Percentiles rank a stretch among this genome's conserved stretches.
phyloP scores from a whole-genome alignment of 2,888 invertebrate genomes.

The Prosapia bicincta region DNA sequence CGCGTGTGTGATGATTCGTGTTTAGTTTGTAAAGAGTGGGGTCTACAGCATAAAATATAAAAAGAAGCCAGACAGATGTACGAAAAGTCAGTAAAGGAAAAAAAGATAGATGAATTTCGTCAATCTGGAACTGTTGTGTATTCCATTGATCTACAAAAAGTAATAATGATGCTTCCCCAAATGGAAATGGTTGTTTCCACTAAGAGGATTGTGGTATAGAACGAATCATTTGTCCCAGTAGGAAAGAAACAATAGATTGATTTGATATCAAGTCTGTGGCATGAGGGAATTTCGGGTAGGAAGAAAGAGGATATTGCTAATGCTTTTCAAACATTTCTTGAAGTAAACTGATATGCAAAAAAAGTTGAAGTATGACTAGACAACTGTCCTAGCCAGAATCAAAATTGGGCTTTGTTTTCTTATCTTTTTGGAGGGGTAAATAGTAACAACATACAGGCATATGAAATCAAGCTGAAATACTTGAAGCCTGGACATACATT shows the following conservation, averaged over 20 bases:
- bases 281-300: conserved; percentile 42
- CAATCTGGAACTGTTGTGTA: too few relatives aligned
- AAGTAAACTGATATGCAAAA: conserved; percentile 36
- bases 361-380: conserved; percentile 38
- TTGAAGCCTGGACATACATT: conserved; percentile 30
- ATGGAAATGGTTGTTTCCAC: too few relatives aligned
- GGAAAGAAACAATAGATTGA: conserved; percentile 12
- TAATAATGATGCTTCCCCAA: too few relatives aligned
- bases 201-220: background rate
- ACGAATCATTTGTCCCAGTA: conserved; percentile 27
- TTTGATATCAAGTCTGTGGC: conserved; percentile 38
- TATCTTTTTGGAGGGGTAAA: conserved; percentile 20
- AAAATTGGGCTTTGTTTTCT: conserved; percentile 26
- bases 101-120: too few relatives aligned
- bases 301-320: conserved; percentile 41
- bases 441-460: background rate
- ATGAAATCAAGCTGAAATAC: conserved; percentile 10
- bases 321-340: conserved; percentile 38
- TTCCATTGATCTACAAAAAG: too few relatives aligned
- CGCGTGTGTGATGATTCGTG: too few relatives aligned
- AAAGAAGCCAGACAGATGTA: too few relatives aligned
- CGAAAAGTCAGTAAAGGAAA: too few relatives aligned
- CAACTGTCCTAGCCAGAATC: conserved; percentile 39
- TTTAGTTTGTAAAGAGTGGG: too few relatives aligned
- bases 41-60: too few relatives aligned